Conservation (phyloP, 2,888 invertebrate species). For the Drosophila colorata region DNA sequence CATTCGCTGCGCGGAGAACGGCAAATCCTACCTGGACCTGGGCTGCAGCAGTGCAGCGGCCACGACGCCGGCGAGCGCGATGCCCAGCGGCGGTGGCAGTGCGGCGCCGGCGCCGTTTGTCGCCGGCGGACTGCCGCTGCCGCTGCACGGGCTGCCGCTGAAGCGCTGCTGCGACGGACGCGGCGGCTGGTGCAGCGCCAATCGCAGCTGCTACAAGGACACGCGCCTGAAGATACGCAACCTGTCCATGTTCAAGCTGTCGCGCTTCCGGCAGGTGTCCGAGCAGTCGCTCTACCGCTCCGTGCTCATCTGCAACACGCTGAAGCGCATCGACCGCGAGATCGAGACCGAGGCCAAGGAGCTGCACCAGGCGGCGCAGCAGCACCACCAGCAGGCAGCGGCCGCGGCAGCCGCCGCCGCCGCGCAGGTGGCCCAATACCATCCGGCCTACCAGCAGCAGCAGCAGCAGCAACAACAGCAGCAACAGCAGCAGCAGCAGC, state of each 20-base stretch:
- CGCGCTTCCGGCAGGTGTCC: slow-evolving; percentile 93
- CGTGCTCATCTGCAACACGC: slow-evolving; percentile 96
- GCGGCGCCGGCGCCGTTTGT: slow-evolving; percentile 48
- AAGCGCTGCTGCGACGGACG: slow-evolving; percentile 90
- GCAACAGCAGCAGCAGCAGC: slow-evolving; percentile 62
- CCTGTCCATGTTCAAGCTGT: slow-evolving; percentile 96
- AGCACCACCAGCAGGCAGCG: slow-evolving; percentile 77
- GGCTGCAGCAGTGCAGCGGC: slow-evolving; percentile 88
- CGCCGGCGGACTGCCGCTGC: slow-evolving; percentile 51
- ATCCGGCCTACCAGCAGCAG: slow-evolving; percentile 76
- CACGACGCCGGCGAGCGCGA: slow-evolving; percentile 32
- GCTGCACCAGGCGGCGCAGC: slow-evolving; percentile 84
- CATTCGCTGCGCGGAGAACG: slow-evolving; percentile 94
- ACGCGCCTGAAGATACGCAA: slow-evolving; percentile 95
- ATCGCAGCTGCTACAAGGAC: slow-evolving; percentile 92
- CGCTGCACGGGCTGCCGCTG: slow-evolving; percentile 79
- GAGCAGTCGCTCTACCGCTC: slow-evolving; percentile 95
- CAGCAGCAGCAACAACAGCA: slow-evolving; percentile 73
- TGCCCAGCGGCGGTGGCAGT: slow-evolving; percentile 30
- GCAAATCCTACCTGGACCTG: slow-evolving; percentile 94
- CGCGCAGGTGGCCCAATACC: slow-evolving; percentile 76
- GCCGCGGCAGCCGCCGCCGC: slow-evolving; percentile 70
- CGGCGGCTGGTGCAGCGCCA: slow-evolving; percentile 89
- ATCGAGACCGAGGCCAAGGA: slow-evolving; percentile 90
- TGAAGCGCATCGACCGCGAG: slow-evolving; percentile 94